phyloP scores from a whole-genome alignment of 2,797 vertebrate genomes.

The Rhabdomys pumilio region DNA sequence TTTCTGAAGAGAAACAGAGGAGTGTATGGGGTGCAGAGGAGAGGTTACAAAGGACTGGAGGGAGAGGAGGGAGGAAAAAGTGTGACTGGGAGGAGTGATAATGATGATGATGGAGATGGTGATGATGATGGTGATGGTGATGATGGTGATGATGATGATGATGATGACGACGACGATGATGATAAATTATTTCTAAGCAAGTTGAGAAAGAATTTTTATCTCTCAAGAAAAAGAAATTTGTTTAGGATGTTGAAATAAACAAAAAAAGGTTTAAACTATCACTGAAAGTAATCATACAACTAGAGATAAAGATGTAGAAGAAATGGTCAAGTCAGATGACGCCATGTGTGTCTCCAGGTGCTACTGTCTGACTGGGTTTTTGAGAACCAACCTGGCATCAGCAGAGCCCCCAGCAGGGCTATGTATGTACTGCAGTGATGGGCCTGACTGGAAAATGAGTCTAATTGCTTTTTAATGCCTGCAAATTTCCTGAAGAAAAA shows the following conservation, averaged over 20 bases:
- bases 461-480: background rate
- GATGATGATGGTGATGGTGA: too few relatives aligned
- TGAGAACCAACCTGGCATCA: background rate
- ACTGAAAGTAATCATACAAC: slow-evolving; percentile 24
- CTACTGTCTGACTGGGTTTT: background rate
- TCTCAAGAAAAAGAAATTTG: slow-evolving; percentile 57
- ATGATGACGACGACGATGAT: too few relatives aligned
- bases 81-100: too few relatives aligned
- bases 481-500: background rate
- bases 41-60: too few relatives aligned
- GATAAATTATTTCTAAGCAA: slow-evolving; percentile 70
- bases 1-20: too few relatives aligned
- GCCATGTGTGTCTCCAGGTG: background rate
- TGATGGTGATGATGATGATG: too few relatives aligned
- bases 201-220: slow-evolving; percentile 41
- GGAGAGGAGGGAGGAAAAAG: too few relatives aligned
- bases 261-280: slow-evolving; percentile 57
- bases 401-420: background rate
- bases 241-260: slow-evolving; percentile 56
- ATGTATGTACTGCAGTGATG: too few relatives aligned
- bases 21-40: too few relatives aligned
- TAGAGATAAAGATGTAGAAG: slow-evolving; percentile 36
- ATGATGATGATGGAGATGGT: too few relatives aligned
- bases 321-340: background rate
- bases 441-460: background rate